These are phyloP conservation scores for Magallana gigas DNA, from an alignment of 1,140 invertebrate species.

Conservation along the genomic window DNA sequence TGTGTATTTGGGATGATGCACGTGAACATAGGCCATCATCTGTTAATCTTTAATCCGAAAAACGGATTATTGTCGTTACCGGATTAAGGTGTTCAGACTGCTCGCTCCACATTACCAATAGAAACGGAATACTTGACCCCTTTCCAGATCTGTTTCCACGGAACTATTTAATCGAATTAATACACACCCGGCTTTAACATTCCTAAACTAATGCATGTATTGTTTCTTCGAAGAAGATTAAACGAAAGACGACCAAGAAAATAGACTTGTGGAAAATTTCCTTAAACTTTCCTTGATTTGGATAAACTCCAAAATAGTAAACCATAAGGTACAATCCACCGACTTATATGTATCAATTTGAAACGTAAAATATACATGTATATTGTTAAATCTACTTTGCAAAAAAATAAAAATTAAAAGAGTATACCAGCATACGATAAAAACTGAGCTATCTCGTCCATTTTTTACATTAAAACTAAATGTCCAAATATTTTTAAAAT, in stretches of 20 bases:
- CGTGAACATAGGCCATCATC: not conserved
- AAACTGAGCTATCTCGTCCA: no score
- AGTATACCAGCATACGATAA: no score
- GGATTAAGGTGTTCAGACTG: slow-evolving; percentile 14
- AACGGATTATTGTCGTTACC: not conserved
- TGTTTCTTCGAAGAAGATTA: not conserved
- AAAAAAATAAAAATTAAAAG: no score
- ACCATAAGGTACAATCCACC: no score
- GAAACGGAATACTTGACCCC: not conserved
- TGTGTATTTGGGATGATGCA: no score
- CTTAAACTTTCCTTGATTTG: no score
- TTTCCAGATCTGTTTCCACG: not conserved
- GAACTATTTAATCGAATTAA: not conserved
- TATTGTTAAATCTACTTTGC: no score
- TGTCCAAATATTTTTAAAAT: not conserved
- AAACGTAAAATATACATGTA: no score
- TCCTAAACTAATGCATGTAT: not conserved
- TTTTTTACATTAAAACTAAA: no score
- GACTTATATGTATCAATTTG: no score
- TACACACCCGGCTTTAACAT: not conserved
- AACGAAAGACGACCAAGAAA: not conserved
- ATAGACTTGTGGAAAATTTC: no score
- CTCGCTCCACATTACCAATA: not conserved
- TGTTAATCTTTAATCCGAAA: not conserved
- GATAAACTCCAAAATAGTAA: no score